Conservation (phyloP, 2,888 invertebrate genomes). For the Nephrotoma flavescens region DNA sequence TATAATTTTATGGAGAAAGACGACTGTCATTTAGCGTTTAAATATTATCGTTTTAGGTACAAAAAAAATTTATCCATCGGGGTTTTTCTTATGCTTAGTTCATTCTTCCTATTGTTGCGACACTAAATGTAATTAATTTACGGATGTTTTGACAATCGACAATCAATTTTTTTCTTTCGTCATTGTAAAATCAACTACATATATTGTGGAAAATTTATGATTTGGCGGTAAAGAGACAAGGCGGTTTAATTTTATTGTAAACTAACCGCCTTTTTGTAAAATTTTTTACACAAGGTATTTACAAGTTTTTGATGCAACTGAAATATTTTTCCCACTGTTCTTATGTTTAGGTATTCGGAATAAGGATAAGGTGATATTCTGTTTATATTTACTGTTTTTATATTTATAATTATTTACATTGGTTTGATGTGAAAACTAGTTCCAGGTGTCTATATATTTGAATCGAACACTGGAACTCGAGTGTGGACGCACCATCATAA, state of each 20-base stretch:
- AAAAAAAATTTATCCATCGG: not conserved
- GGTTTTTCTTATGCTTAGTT: not conserved
- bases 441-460: too few relatives aligned
- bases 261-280: not conserved
- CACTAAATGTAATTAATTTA: not conserved
- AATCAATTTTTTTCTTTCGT: not conserved
- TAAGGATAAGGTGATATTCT: too few relatives aligned
- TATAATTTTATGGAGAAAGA: not conserved
- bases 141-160: not conserved
- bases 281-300: not conserved
- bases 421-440: too few relatives aligned
- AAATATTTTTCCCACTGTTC: not conserved
- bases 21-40: not conserved
- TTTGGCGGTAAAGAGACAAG: not conserved
- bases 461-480: too few relatives aligned
- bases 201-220: not conserved
- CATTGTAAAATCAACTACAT: too few relatives aligned
- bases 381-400: too few relatives aligned
- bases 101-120: not conserved
- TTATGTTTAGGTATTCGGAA: too few relatives aligned
- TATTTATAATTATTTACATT: too few relatives aligned
- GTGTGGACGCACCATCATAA: too few relatives aligned
- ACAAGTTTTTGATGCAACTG: not conserved
- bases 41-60: not conserved
- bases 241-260: not conserved